Conservation (phyloP, 2,113 vertebrate species). For the Zootoca vivipara region DNA sequence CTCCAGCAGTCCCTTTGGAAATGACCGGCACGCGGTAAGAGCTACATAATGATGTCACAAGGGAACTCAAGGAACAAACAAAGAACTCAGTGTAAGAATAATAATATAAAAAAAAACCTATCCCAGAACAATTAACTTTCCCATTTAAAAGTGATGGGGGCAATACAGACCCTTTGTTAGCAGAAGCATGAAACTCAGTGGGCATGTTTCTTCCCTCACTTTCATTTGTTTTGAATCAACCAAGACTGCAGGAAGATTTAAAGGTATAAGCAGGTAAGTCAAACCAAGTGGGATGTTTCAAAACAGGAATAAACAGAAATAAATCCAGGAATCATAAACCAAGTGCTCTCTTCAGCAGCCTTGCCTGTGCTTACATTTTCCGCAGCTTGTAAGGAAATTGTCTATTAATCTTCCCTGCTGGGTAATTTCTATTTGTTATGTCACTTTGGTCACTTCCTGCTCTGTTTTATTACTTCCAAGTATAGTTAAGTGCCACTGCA, state of each 20-base stretch:
- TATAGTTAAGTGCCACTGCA: neutral
- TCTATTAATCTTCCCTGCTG: conserved; percentile 17
- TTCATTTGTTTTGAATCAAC: neutral
- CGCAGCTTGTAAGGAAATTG: neutral
- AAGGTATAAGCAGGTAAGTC: neutral
- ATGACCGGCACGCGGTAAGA: conserved; percentile 23
- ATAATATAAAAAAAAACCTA: conserved; percentile 3
- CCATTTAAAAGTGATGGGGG: neutral
- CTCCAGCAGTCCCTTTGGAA: conserved; percentile 50
- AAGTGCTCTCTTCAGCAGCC: conserved; percentile 18
- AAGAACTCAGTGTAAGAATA: neutral
- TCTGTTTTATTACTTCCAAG: conserved; percentile 1
- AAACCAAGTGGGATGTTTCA: neutral
- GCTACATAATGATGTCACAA: conserved; percentile 27
- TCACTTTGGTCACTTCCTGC: conserved; percentile 24
- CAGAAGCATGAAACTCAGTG: neutral
- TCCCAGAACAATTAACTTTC: conserved; percentile 12
- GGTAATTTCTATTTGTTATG: conserved; percentile 23
- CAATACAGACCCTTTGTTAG: conserved; percentile 1
- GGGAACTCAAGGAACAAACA: conserved; percentile 1
- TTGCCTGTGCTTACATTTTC: conserved; percentile 33
- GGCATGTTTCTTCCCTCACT: neutral
- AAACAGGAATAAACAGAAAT: conserved; percentile 4
- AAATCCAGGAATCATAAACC: conserved; percentile 38
- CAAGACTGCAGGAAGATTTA: neutral